Evolutionary conservation across 2,888 invertebrate genomes (phyloP).

Genomic region (Thera obeliscata): DNA sequence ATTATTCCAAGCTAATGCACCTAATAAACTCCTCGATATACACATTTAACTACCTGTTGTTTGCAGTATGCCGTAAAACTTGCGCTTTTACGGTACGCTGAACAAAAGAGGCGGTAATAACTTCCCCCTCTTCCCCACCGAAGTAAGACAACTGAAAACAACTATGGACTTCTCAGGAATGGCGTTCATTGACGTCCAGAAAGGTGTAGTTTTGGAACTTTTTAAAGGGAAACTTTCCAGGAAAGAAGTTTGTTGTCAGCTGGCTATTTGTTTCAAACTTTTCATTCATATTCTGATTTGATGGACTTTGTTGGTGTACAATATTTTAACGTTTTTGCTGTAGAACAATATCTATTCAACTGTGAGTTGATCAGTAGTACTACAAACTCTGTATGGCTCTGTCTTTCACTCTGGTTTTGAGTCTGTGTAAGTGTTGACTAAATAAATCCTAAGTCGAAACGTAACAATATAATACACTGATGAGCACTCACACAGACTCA

Average conservation of each 20-base stretch:
- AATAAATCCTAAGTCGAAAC: no score
- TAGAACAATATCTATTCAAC: not conserved
- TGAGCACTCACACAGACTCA: no score
- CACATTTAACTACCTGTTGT: slow-evolving; percentile 55
- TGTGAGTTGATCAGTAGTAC: no score
- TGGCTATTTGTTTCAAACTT: slow-evolving; percentile 34
- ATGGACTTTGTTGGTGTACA: not conserved
- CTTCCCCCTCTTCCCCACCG: slow-evolving; percentile 53
- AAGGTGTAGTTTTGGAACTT: slow-evolving; percentile 68
- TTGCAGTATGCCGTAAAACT: slow-evolving; percentile 65
- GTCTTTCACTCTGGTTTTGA: no score
- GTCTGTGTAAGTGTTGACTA: no score
- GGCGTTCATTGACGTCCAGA: slow-evolving; percentile 71
- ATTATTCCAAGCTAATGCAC: slow-evolving; percentile 38
- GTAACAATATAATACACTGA: no score
- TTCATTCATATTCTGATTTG: slow-evolving; percentile 32
- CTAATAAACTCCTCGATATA: slow-evolving; percentile 45
- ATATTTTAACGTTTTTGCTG: not conserved
- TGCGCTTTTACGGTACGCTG: slow-evolving; percentile 65
- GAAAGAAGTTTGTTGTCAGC: slow-evolving; percentile 41
- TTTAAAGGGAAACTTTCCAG: slow-evolving; percentile 63
- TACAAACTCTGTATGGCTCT: no score
- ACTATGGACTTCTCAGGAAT: slow-evolving; percentile 64
- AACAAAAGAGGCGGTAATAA: slow-evolving; percentile 76
- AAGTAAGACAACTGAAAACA: slow-evolving; percentile 67